phyloP scores from a whole-genome alignment of 2,888 invertebrate genomes.

The Eristalinus sepulchralis region DNA sequence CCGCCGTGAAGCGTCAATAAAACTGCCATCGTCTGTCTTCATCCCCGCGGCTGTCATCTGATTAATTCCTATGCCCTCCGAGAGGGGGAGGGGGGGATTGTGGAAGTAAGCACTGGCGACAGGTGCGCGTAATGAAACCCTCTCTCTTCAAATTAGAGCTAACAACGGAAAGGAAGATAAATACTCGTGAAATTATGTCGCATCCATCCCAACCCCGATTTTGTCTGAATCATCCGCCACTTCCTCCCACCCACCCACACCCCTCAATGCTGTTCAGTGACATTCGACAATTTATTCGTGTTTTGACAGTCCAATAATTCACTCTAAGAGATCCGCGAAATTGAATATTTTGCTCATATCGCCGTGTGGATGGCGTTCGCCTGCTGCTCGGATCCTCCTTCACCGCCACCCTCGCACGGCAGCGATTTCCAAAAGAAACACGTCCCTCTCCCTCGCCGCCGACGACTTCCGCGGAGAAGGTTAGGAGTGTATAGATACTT shows the following conservation, averaged over 20 bases:
- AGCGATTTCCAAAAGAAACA: neutral
- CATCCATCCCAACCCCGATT: neutral
- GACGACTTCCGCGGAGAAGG: too few relatives aligned
- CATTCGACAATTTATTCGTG: slow-evolving; percentile 54
- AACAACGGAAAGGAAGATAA: neutral
- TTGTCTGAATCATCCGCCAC: neutral
- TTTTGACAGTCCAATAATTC: slow-evolving; percentile 58
- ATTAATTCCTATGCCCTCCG: neutral
- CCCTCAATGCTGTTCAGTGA: neutral
- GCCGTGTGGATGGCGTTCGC: neutral
- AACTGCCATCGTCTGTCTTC: neutral
- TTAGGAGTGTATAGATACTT: neutral
- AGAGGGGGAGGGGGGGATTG: neutral
- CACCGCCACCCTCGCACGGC: neutral
- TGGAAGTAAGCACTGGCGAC: neutral
- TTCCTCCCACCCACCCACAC: neutral
- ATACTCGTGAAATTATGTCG: neutral
- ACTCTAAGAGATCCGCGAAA: slow-evolving; percentile 51
- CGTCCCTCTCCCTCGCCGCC: neutral
- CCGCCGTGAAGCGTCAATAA: neutral
- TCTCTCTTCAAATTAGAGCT: neutral
- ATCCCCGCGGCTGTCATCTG: neutral
- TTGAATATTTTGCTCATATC: slow-evolving; percentile 45
- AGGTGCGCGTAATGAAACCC: neutral
- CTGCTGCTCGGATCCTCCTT: neutral